Evolutionary conservation across 2,888 invertebrate genomes (phyloP).

Genomic region (Amphipoea oculea): DNA sequence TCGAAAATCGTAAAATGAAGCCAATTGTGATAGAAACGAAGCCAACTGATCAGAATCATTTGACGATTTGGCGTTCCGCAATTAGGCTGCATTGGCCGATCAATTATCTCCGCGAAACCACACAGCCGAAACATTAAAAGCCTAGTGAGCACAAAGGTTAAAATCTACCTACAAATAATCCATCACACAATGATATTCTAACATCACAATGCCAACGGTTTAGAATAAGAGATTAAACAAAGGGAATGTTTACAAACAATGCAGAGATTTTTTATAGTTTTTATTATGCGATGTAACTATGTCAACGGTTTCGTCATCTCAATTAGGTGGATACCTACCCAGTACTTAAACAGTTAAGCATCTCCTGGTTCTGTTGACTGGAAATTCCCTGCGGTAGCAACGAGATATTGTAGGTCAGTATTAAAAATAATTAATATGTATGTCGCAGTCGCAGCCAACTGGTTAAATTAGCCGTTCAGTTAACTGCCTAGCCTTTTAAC

Average conservation of each 20-base stretch:
- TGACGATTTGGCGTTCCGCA: too few relatives aligned
- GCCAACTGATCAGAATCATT: too few relatives aligned
- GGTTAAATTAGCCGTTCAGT: too few relatives aligned
- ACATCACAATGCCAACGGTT: background rate
- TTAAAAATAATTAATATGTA: background rate
- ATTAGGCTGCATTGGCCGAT: background rate
- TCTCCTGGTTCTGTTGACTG: background rate
- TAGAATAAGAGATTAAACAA: background rate
- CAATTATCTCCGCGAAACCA: background rate
- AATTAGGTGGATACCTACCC: background rate
- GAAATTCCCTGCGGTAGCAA: background rate
- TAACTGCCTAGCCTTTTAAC: too few relatives aligned
- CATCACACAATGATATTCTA: too few relatives aligned
- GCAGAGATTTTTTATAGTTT: background rate
- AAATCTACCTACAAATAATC: too few relatives aligned
- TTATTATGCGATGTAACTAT: slow-evolving; percentile 8
- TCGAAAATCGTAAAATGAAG: too few relatives aligned
- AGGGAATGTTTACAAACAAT: background rate
- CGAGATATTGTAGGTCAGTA: background rate
- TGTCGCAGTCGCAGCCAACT: too few relatives aligned
- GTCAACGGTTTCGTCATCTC: background rate
- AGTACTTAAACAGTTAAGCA: background rate
- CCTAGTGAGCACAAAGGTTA: too few relatives aligned
- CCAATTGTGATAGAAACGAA: too few relatives aligned
- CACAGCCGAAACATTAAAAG: background rate